Conservation (phyloP, 2,888 invertebrate genomes). For the Litoditis marina region DNA sequence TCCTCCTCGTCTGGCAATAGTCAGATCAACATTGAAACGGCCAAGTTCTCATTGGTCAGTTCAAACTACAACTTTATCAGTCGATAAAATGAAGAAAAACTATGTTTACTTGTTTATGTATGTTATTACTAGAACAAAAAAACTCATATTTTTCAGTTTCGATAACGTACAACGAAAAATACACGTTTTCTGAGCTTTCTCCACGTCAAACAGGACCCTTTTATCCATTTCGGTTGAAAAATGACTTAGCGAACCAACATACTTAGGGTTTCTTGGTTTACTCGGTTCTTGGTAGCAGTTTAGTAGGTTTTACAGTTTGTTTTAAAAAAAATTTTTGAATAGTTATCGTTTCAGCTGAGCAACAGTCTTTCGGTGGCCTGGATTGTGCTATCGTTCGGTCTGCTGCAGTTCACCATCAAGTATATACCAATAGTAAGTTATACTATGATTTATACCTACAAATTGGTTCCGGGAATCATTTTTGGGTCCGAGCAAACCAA, state of each 20-base stretch:
- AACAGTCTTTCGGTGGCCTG: background rate
- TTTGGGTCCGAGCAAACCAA: too few relatives aligned
- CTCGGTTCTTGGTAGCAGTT: background rate
- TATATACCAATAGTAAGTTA: conserved; percentile 26
- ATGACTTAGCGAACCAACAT: too few relatives aligned
- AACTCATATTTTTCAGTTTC: too few relatives aligned
- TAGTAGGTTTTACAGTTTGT: background rate
- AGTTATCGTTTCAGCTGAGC: conserved; percentile 8
- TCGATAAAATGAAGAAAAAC: background rate
- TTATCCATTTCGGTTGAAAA: too few relatives aligned
- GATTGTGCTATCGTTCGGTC: background rate
- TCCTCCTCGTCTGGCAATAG: conserved; percentile 33
- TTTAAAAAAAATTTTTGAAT: background rate
- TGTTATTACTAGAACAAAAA: too few relatives aligned
- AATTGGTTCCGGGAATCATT: too few relatives aligned
- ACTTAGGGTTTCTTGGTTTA: background rate
- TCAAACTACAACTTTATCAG: background rate
- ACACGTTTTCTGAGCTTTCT: too few relatives aligned
- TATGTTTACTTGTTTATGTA: too few relatives aligned
- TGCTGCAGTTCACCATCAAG: background rate
- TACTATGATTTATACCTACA: background rate
- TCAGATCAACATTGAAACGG: conserved; percentile 33
- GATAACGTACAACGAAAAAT: too few relatives aligned
- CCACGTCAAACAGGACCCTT: too few relatives aligned
- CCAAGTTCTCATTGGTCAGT: conserved; percentile 35